Conservation (phyloP, 2,888 invertebrate genomes). For the Nezara viridula region DNA sequence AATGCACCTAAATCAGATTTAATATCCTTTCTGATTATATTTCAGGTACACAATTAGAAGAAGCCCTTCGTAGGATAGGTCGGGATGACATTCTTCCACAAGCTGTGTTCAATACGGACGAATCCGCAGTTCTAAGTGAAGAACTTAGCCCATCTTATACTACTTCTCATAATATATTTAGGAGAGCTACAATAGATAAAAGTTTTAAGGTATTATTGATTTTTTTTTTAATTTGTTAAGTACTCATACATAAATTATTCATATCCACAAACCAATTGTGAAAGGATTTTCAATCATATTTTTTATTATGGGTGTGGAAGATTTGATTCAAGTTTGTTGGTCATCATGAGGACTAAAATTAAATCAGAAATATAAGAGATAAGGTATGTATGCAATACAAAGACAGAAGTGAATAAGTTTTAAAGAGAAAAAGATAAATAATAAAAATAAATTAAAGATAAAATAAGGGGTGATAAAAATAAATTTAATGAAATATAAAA, state of each 20-base stretch:
- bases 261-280: too few species aligned
- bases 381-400: too few species aligned
- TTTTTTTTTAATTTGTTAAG: neutral
- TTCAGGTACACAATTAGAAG: constrained; percentile 80
- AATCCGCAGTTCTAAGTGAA: constrained; percentile 75
- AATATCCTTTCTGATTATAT: neutral
- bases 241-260: neutral
- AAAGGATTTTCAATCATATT: too few species aligned
- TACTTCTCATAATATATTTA: constrained; percentile 61
- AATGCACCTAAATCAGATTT: neutral
- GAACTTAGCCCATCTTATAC: constrained; percentile 71
- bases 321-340: too few species aligned
- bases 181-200: constrained; percentile 56
- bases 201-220: constrained; percentile 40
- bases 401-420: too few species aligned
- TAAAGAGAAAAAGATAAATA: too few species aligned
- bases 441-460: too few species aligned
- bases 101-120: constrained; percentile 75
- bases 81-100: constrained; percentile 92
- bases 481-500: too few species aligned
- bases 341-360: too few species aligned
- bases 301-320: too few species aligned
- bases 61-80: constrained; percentile 86
- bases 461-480: too few species aligned
- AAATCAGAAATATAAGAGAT: too few species aligned